A percentile compares a stretch with the other conserved stretches of the same genome.
These are phyloP conservation scores for Montipora foliosa DNA, from an alignment of 64 coral and sea anemone genomes.

Conservation along the genomic window DNA sequence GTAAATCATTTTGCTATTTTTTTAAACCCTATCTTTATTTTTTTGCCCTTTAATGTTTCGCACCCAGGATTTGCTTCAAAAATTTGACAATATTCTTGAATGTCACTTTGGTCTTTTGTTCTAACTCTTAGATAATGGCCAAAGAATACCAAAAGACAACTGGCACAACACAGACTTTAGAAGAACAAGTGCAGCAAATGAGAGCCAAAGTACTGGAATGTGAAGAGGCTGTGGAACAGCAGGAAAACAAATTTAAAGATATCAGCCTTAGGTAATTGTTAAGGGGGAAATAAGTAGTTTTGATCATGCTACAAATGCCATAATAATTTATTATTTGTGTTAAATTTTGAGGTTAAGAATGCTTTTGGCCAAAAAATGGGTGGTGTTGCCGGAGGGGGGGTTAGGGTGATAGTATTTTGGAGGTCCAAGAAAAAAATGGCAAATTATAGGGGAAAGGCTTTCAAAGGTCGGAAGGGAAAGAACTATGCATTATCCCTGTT, in stretches of 20 bases:
- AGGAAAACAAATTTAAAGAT: slow-evolving; percentile 62
- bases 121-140: slow-evolving; percentile 80
- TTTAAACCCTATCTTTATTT: background rate
- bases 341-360: no score
- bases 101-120: background rate
- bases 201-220: slow-evolving; percentile 44
- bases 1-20: background rate
- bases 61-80: background rate
- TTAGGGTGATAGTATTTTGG: no score
- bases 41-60: background rate
- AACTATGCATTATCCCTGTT: no score
- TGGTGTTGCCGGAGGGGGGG: no score
- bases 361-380: no score
- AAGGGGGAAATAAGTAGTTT: background rate
- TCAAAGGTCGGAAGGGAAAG: no score
- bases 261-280: background rate
- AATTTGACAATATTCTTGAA: background rate
- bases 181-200: slow-evolving; percentile 62
- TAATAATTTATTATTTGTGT: no score
- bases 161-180: slow-evolving; percentile 51
- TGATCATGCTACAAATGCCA: no score
- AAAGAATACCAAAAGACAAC: slow-evolving; percentile 80
- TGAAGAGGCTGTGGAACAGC: slow-evolving; percentile 52
- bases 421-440: no score
- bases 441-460: no score